Percentiles rank a stretch among this genome's conserved stretches.
These are phyloP conservation scores for Mythimna lalbum DNA, from an alignment of 2,888 invertebrate species.

Conservation along the genomic window DNA sequence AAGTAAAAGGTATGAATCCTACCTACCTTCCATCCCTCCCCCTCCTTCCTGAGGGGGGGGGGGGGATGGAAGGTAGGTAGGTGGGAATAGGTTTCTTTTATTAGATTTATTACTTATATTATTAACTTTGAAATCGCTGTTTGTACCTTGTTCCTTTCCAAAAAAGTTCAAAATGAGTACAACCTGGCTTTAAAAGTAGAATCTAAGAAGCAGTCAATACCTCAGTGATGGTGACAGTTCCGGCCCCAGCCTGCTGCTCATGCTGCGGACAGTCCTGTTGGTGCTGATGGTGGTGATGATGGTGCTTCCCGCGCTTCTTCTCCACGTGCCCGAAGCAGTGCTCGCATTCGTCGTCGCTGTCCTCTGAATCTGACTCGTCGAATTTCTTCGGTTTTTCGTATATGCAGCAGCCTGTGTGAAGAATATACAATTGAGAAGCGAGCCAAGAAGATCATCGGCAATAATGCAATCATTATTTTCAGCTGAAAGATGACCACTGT, in stretches of 20 bases:
- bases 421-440: background rate
- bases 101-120: background rate
- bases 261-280: conserved; percentile 18
- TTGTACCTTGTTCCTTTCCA: too few relatives aligned
- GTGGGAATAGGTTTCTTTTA: conserved; percentile 21
- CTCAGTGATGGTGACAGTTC: conserved; percentile 39
- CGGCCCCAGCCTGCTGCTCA: background rate
- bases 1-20: too few relatives aligned
- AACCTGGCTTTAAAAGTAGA: too few relatives aligned
- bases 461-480: too few relatives aligned
- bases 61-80: too few relatives aligned
- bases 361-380: conserved; percentile 96
- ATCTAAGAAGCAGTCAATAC: conserved; percentile 14
- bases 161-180: too few relatives aligned
- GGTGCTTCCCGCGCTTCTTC: conserved; percentile 70
- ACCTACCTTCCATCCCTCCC: too few relatives aligned
- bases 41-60: too few relatives aligned
- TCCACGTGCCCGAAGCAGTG: conserved; percentile 96
- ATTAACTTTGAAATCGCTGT: too few relatives aligned
- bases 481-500: too few relatives aligned
- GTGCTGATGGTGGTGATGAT: conserved; percentile 56
- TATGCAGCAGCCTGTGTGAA: conserved; percentile 96
- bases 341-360: conserved; percentile 96
- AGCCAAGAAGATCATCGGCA: too few relatives aligned
- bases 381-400: conserved; percentile 97